These are phyloP conservation scores for Bombyx mandarina DNA, from an alignment of 1,140 invertebrate genomes.

Conservation along the genomic window DNA sequence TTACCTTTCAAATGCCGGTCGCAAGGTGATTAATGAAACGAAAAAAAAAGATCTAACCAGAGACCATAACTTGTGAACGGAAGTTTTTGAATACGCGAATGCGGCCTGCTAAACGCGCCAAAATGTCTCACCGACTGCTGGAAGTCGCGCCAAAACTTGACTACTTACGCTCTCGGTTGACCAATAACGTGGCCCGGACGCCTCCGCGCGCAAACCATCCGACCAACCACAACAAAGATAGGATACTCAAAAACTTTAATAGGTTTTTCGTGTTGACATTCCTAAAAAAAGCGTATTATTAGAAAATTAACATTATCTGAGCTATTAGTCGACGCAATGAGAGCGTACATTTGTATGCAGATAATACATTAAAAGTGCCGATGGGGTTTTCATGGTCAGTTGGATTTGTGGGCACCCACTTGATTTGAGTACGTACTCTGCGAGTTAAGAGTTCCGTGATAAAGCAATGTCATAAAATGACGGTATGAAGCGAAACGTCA, in stretches of 20 bases:
- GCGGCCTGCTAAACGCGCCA: constrained; percentile 22
- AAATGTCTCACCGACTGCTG: constrained; percentile 49
- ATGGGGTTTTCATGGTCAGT: no score
- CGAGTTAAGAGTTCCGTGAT: no score
- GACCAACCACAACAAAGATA: constrained; percentile 42
- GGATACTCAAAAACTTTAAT: constrained; percentile 49
- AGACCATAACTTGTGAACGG: constrained; percentile 40
- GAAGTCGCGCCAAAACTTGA: constrained; percentile 54
- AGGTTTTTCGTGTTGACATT: constrained; percentile 41
- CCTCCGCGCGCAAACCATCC: constrained; percentile 31
- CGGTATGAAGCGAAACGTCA: no score
- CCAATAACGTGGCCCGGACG: constrained; percentile 40
- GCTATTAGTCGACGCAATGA: not conserved
- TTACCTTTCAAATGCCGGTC: no score
- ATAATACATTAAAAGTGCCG: constrained; percentile 7
- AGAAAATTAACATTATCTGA: constrained; percentile 13
- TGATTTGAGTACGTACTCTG: no score
- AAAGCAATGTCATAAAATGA: no score
- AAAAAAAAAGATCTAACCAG: constrained; percentile 7
- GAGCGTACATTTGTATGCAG: not conserved
- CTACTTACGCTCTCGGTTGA: constrained; percentile 41
- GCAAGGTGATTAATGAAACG: no score
- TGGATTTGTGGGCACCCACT: no score
- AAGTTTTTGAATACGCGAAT: constrained; percentile 16
- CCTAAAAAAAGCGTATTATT: constrained; percentile 30